These are phyloP conservation scores for Epinephelus fuscoguttatus DNA, from an alignment of 2,113 vertebrate species.

Conservation along the genomic window DNA sequence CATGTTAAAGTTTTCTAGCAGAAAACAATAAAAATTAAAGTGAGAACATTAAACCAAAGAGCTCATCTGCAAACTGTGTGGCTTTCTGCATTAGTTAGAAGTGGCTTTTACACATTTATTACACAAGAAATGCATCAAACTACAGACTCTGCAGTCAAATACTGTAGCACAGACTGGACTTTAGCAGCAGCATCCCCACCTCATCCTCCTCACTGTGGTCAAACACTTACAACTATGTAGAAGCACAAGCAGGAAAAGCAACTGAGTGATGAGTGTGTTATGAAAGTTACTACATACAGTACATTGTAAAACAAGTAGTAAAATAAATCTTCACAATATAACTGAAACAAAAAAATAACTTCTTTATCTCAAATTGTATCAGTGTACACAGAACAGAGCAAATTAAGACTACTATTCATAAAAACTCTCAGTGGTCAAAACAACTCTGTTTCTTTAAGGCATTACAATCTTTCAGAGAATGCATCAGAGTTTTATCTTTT, in stretches of 20 bases:
- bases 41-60: slow-evolving; percentile 11
- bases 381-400: slow-evolving; percentile 63
- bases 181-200: slow-evolving; percentile 53
- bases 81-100: slow-evolving; percentile 12
- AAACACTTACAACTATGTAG: slow-evolving; percentile 7
- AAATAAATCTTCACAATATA: slow-evolving; percentile 62
- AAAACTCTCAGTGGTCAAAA: slow-evolving; percentile 35
- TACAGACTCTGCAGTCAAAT: slow-evolving; percentile 20
- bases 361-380: slow-evolving; percentile 65
- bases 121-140: slow-evolving; percentile 29
- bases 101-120: slow-evolving; percentile 37
- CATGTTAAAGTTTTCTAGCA: slow-evolving; percentile 17
- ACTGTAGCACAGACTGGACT: slow-evolving; percentile 41
- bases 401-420: slow-evolving; percentile 67
- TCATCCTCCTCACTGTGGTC: slow-evolving; percentile 1
- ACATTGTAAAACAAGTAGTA: slow-evolving; percentile 57
- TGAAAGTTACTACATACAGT: slow-evolving; percentile 52
- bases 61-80: slow-evolving; percentile 12
- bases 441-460: slow-evolving; percentile 42
- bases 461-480: slow-evolving; percentile 25
- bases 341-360: slow-evolving; percentile 53
- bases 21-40: slow-evolving; percentile 9
- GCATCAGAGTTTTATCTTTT: not conserved
- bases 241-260: slow-evolving; percentile 47
- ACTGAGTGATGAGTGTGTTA: slow-evolving; percentile 28